phyloP scores from a whole-genome alignment of 2,888 invertebrate genomes.

The Torymus aiolomorphi region DNA sequence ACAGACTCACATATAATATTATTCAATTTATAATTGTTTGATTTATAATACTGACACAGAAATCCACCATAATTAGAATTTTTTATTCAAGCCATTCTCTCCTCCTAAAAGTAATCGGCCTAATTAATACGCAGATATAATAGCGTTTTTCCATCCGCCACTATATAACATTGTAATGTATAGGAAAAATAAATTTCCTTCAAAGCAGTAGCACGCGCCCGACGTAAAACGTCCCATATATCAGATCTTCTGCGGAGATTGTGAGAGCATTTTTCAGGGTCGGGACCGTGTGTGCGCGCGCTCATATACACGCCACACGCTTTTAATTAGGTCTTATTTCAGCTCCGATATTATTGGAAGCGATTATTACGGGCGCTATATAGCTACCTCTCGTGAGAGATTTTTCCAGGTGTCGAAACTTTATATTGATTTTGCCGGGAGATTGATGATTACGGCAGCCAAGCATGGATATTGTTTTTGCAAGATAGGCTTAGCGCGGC shows the following conservation, averaged over 20 bases:
- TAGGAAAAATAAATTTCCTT: neutral
- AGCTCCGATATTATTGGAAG: conserved; percentile 28
- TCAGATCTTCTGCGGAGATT: conserved; percentile 5
- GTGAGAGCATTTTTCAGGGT: conserved; percentile 47
- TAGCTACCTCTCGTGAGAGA: conserved; percentile 34
- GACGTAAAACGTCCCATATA: conserved; percentile 15
- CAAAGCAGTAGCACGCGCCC: neutral
- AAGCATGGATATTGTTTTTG: conserved; percentile 29
- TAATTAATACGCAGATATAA: too few species aligned
- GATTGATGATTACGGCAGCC: conserved; percentile 42
- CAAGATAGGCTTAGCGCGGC: neutral
- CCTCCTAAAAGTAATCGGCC: too few species aligned
- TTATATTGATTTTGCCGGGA: conserved; percentile 48
- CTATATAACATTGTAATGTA: neutral
- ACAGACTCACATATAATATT: too few species aligned
- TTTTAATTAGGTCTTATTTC: conserved; percentile 47
- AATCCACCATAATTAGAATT: too few species aligned
- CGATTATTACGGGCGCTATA: conserved; percentile 11
- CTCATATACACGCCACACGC: neutral
- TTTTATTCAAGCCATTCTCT: too few species aligned
- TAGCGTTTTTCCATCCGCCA: neutral
- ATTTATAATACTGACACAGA: too few species aligned
- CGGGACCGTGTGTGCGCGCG: neutral
- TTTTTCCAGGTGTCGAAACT: conserved; percentile 52
- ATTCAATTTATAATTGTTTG: too few species aligned